Percentiles rank a stretch among this genome's conserved stretches.
These are phyloP conservation scores for Vicugna pacos DNA, from an alignment of 2,113 vertebrate species.

Conservation along the genomic window DNA sequence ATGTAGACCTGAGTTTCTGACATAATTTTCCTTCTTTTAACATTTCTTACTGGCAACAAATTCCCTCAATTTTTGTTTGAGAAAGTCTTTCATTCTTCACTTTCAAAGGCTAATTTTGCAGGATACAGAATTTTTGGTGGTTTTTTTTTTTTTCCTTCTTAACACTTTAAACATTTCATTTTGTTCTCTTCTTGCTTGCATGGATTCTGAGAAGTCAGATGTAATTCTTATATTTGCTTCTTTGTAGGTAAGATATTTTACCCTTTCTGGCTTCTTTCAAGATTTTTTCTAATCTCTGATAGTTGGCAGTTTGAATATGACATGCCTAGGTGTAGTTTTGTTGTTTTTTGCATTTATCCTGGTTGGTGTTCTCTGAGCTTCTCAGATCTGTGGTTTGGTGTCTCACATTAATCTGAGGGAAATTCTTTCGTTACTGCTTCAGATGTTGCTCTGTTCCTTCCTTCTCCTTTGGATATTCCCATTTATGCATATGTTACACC, in stretches of 20 bases:
- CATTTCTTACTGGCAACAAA: neutral
- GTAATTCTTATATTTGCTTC: neutral
- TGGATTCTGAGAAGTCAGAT: neutral
- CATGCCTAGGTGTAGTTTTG: neutral
- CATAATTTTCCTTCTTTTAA: neutral
- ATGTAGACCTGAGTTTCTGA: too few relatives aligned
- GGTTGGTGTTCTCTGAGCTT: too few relatives aligned
- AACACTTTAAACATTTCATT: neutral
- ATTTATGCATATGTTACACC: neutral
- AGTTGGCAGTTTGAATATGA: neutral
- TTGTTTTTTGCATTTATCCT: neutral
- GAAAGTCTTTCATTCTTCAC: neutral
- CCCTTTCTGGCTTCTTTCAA: neutral
- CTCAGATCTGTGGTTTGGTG: too few relatives aligned
- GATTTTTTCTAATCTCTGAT: neutral
- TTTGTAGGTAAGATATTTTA: neutral
- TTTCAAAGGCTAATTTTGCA: neutral
- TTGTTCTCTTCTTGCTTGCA: neutral
- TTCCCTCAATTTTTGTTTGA: too few relatives aligned
- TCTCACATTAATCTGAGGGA: too few relatives aligned
- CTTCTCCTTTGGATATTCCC: neutral
- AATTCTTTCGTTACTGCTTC: neutral
- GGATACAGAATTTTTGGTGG: neutral
- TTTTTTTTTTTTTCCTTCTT: neutral
- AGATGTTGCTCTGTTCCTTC: neutral